Percentiles rank a stretch among this genome's conserved stretches.
Evolutionary conservation across 2,797 vertebrate species (phyloP).

Genomic region (Myotis planiceps): DNA sequence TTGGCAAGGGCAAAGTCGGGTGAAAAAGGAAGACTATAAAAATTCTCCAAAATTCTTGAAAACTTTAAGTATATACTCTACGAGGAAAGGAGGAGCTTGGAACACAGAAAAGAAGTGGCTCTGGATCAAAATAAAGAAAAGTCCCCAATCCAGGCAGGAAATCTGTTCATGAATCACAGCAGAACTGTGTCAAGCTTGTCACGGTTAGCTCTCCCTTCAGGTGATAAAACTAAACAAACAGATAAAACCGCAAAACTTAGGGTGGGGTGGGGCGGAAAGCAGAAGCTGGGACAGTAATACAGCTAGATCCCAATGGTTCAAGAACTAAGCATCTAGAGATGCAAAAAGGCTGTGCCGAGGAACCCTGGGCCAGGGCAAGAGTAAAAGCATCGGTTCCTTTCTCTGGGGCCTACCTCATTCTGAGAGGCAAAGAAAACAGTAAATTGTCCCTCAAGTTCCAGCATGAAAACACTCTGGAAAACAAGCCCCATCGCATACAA

Average conservation of each 20-base stretch:
- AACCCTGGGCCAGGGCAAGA: neutral
- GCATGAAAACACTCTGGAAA: neutral
- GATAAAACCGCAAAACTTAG: neutral
- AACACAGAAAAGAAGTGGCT: neutral
- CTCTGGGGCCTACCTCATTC: neutral
- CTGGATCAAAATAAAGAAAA: neutral
- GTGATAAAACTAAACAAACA: neutral
- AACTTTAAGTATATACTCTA: neutral
- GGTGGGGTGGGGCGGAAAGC: neutral
- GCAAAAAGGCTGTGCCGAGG: neutral
- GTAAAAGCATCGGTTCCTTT: neutral
- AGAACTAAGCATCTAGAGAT: neutral
- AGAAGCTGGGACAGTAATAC: neutral
- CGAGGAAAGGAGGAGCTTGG: neutral
- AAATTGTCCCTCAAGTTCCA: neutral
- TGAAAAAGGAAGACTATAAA: neutral
- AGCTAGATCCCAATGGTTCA: neutral
- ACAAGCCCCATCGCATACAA: neutral
- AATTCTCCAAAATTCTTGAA: neutral
- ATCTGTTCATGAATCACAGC: neutral
- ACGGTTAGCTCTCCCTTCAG: neutral
- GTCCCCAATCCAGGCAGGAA: neutral
- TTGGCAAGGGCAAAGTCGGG: neutral
- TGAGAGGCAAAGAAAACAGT: neutral
- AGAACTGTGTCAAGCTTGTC: neutral